Evolutionary conservation across 2,888 invertebrate genomes (phyloP), one percentile per base, ranked within the genome.

Genomic region (Xanthostigma xanthostigma): DNA sequence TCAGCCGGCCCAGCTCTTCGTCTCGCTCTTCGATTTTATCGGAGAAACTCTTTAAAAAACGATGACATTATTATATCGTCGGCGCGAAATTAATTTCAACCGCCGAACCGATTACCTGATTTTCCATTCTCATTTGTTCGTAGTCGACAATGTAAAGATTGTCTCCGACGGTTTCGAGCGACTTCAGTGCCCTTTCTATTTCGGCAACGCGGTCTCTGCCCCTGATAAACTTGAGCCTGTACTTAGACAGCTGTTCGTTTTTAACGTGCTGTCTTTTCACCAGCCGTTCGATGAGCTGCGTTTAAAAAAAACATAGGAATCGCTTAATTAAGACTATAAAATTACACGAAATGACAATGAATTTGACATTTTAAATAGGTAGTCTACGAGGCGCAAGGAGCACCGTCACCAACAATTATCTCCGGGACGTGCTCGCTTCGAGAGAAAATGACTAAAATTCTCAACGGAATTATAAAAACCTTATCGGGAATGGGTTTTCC

Each of bases 21-120:
- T 74, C 73, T 53, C 72, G 61, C 55, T 75, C 74, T 57, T 75
- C 74, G 48, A 75, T 70, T 61, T 74, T 75, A 55, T 74, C 74
- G 46, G 68, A 64, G 55, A 68, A 68, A 35, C 68, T 70, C 58
- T 42, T n/a, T 17, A 17, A 42, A 42, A 33, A 33, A n/a, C 33
- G 8, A 17, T 8, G 13, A 12, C 14, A 9, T 17, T 41, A n/a
- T n/a, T n/a, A n/a, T 39, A 39, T 39, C 14, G 40, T 39, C 3
- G 9, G n/a, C 14, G n/a, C 14, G 14, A 1, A 39, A 27, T 5
- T 27, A 6, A 27, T 6, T 27, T 27, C 27, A 27, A 27, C 3
- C 6, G 6, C 3, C 6, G 27, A 27, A 27, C 27, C 27, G 27
- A 6, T 27, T 10, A 39, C 14, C 9, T 70, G 70, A 56, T 74